These are phyloP conservation scores for Scaptodrosophila latifasciaeformis DNA, from an alignment of 2,888 invertebrate species.

Conservation along the genomic window DNA sequence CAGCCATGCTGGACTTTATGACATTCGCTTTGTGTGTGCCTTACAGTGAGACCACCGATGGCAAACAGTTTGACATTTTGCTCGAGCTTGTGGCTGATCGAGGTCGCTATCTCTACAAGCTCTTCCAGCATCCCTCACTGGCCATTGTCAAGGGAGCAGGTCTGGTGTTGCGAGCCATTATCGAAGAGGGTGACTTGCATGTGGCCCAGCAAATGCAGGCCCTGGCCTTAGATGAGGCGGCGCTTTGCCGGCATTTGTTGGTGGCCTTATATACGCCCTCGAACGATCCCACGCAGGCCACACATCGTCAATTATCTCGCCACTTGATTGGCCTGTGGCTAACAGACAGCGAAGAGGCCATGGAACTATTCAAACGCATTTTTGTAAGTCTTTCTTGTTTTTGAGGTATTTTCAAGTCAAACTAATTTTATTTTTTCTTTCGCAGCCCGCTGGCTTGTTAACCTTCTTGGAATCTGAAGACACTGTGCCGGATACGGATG, in stretches of 20 bases:
- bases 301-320: slow-evolving; percentile 92
- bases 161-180: slow-evolving; percentile 95
- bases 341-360: slow-evolving; percentile 93
- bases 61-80: slow-evolving; percentile 94
- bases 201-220: slow-evolving; percentile 96
- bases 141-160: slow-evolving; percentile 99
- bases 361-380: slow-evolving; percentile 88
- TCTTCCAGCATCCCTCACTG: slow-evolving; percentile 92
- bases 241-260: slow-evolving; percentile 92
- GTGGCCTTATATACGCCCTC: slow-evolving; percentile 90
- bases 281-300: slow-evolving; percentile 87
- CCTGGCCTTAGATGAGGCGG: slow-evolving; percentile 96
- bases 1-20: slow-evolving; percentile 98
- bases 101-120: slow-evolving; percentile 91
- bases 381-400: slow-evolving; percentile 81
- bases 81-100: slow-evolving; percentile 94
- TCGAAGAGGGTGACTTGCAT: slow-evolving; percentile 96
- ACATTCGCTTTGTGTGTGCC: slow-evolving; percentile 99
- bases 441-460: slow-evolving; percentile 92
- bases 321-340: slow-evolving; percentile 98
- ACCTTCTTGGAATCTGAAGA: slow-evolving; percentile 92
- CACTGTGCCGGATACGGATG: slow-evolving; percentile 79
- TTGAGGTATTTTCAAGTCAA: background rate
- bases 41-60: slow-evolving; percentile 99
- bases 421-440: background rate